Evolutionary conservation across 1,140 invertebrate genomes (phyloP).

Genomic region (Drosophila suzukii): DNA sequence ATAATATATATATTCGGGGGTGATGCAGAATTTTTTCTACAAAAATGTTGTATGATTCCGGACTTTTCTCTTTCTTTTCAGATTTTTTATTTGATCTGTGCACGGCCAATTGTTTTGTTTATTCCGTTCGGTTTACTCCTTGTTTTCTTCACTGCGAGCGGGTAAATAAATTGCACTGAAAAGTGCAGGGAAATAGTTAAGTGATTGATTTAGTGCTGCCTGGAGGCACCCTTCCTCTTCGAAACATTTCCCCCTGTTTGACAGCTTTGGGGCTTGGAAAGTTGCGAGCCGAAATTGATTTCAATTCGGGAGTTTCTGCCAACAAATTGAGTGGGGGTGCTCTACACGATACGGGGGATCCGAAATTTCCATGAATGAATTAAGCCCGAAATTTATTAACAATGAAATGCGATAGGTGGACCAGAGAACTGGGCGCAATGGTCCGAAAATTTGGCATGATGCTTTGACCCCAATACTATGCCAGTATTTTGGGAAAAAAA

Average conservation of each 20-base stretch:
- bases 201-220: conserved; percentile 67
- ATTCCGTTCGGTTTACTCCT: conserved; percentile 35
- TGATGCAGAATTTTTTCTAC: conserved; percentile 29
- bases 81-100: conserved; percentile 28
- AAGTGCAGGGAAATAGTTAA: conserved; percentile 62
- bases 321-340: conserved; percentile 11
- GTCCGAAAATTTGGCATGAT: neutral
- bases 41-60: conserved; percentile 8
- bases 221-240: conserved; percentile 11
- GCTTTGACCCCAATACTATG: conserved; percentile 21
- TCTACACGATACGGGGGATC: neutral
- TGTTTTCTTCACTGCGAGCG: conserved; percentile 18
- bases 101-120: conserved; percentile 56
- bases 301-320: conserved; percentile 26
- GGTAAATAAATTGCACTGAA: conserved; percentile 43
- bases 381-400: conserved; percentile 44
- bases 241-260: conserved; percentile 13
- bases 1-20: conserved; percentile 1
- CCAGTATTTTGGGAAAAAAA: neutral
- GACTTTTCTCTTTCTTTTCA: conserved; percentile 6
- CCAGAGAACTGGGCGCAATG: neutral
- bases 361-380: conserved; percentile 42
- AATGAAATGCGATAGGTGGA: conserved; percentile 22
- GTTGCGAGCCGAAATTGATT: conserved; percentile 61
- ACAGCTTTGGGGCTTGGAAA: conserved; percentile 38